A percentile compares a stretch with the other conserved stretches of the same genome.
Evolutionary conservation across 2,888 invertebrate genomes (phyloP).

Genomic region (Yponomeuta plumbellus): DNA sequence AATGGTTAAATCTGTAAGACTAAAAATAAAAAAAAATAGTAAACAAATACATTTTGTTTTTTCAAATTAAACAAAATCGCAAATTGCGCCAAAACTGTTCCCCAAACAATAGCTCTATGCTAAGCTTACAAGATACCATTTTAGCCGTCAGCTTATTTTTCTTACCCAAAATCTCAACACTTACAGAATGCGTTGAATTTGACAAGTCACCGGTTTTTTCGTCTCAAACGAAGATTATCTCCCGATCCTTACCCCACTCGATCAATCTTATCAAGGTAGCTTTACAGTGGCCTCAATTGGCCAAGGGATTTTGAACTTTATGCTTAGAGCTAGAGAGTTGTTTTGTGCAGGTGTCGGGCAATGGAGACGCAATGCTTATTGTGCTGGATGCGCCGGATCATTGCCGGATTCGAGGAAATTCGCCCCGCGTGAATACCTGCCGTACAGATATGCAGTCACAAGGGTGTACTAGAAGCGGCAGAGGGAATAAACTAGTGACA

Average conservation of each 20-base stretch:
- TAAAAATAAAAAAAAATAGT: too few relatives aligned
- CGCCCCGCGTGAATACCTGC: constrained; percentile 74
- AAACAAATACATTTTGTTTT: too few relatives aligned
- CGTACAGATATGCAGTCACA: constrained; percentile 42
- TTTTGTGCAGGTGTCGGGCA: constrained; percentile 27
- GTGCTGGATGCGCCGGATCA: constrained; percentile 66
- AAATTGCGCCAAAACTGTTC: not conserved
- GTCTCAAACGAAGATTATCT: constrained; percentile 66
- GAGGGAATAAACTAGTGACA: not conserved
- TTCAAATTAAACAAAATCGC: too few relatives aligned
- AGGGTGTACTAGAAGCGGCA: constrained; percentile 38
- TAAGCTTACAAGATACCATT: too few relatives aligned
- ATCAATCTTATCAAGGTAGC: constrained; percentile 73
- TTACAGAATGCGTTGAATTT: constrained; percentile 69
- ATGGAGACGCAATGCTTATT: constrained; percentile 47
- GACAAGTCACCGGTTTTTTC: constrained; percentile 74
- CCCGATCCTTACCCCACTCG: constrained; percentile 70
- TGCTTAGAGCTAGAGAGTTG: not conserved
- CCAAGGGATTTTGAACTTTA: constrained; percentile 30
- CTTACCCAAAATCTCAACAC: not conserved
- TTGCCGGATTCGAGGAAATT: constrained; percentile 75
- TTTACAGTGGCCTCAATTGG: constrained; percentile 31
- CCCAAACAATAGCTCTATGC: too few relatives aligned
- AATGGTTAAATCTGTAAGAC: too few relatives aligned
- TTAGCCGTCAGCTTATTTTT: not conserved